phyloP scores from a whole-genome alignment of 2,888 invertebrate species.

The Papilio protenor region DNA sequence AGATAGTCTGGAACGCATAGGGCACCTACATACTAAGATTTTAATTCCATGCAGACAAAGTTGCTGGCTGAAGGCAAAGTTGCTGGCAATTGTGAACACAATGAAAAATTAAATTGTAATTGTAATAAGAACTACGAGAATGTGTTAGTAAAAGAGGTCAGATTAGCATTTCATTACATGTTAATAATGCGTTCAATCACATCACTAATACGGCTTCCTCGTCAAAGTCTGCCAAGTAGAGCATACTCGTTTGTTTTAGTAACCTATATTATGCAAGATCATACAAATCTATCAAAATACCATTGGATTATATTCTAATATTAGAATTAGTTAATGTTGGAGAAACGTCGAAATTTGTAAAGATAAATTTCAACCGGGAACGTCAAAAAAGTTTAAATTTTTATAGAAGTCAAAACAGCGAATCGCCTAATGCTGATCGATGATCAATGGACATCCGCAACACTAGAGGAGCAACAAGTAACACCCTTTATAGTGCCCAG shows the following conservation, averaged over 20 bases:
- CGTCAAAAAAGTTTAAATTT: background rate
- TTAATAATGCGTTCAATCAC: conserved; percentile 39
- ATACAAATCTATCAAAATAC: background rate
- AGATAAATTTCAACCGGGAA: background rate
- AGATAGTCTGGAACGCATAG: too few species aligned
- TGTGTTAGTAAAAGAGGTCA: conserved; percentile 10
- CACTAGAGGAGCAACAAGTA: background rate
- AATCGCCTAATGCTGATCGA: background rate
- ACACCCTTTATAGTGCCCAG: conserved; percentile 36
- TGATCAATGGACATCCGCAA: background rate
- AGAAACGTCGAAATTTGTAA: background rate
- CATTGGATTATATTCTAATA: background rate
- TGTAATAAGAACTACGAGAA: background rate
- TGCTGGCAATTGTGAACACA: too few species aligned
- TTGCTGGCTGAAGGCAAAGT: too few species aligned
- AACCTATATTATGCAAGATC: conserved; percentile 10
- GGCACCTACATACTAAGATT: too few species aligned
- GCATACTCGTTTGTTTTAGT: conserved; percentile 4
- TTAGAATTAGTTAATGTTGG: background rate
- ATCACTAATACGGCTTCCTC: conserved; percentile 18
- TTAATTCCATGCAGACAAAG: too few species aligned
- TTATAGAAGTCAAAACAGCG: background rate
- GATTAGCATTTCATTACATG: conserved; percentile 28
- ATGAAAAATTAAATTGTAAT: background rate
- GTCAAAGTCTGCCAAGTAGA: conserved; percentile 12